Percentiles rank a stretch among this genome's conserved stretches.
Conservation (phyloP, 1,140 invertebrate genomes). For the Drosophila sp. region DNA sequence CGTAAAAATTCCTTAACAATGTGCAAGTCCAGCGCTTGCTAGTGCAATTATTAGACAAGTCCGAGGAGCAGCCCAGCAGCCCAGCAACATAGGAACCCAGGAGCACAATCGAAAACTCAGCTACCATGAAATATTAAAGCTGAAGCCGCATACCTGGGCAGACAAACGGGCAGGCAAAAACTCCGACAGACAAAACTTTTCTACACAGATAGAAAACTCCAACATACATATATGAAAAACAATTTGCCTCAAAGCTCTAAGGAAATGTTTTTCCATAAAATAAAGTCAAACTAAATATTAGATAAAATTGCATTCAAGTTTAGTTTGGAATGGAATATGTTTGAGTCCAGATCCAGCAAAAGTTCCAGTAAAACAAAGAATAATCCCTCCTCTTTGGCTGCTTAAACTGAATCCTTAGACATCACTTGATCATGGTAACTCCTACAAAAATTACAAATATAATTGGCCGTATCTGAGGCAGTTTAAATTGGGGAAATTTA, state of each 20-base stretch:
- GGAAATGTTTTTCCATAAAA: neutral
- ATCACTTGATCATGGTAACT: no score
- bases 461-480: no score
- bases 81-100: neutral
- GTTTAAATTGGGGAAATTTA: no score
- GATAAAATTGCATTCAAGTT: neutral
- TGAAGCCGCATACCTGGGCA: slow-evolving; percentile 32
- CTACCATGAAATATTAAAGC: slow-evolving; percentile 78
- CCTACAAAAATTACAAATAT: no score
- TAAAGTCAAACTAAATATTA: neutral
- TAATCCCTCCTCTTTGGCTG: no score
- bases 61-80: slow-evolving; percentile 26
- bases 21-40: slow-evolving; percentile 52
- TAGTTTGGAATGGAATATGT: no score
- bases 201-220: neutral
- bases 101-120: slow-evolving; percentile 75
- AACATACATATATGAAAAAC: neutral
- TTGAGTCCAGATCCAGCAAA: no score
- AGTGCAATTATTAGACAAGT: slow-evolving; percentile 74
- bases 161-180: neutral
- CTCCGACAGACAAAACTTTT: neutral
- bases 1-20: slow-evolving; percentile 63
- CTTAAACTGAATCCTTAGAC: no score
- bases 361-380: no score
- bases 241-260: neutral